phyloP scores from a whole-genome alignment of 2,888 invertebrate genomes.

The Dynastes grantii region DNA sequence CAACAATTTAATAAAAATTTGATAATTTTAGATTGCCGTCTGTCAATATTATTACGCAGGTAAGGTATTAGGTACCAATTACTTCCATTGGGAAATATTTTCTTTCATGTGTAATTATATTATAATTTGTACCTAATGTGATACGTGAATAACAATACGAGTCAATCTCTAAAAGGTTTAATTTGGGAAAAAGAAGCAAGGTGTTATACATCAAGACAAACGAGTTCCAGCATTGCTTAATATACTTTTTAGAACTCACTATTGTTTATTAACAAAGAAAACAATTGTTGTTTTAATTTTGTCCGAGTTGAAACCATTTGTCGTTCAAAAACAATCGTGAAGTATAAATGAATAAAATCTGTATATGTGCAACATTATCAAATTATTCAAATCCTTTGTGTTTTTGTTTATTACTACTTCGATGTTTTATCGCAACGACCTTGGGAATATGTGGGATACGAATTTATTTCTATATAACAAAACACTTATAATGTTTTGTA shows the following conservation, averaged over 20 bases:
- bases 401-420: conserved; percentile 39
- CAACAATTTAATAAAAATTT: too few species aligned
- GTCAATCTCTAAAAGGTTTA: too few species aligned
- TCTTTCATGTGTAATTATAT: too few species aligned
- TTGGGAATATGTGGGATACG: conserved; percentile 17
- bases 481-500: neutral
- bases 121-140: too few species aligned
- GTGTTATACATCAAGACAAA: too few species aligned
- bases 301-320: neutral
- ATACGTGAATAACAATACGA: too few species aligned
- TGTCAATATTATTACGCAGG: too few species aligned
- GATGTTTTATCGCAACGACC: conserved; percentile 34
- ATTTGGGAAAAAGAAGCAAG: too few species aligned
- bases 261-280: neutral
- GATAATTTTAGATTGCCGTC: too few species aligned
- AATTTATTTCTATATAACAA: conserved; percentile 17
- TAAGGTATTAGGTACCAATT: too few species aligned
- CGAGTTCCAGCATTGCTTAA: too few species aligned
- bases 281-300: neutral
- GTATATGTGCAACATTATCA: conserved; percentile 21
- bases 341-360: neutral
- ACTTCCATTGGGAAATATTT: too few species aligned
- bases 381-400: conserved; percentile 38
- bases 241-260: neutral
- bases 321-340: neutral